Evolutionary conservation across 2,113 vertebrate genomes (phyloP).

Genomic region (Pseudopipra pipra): DNA sequence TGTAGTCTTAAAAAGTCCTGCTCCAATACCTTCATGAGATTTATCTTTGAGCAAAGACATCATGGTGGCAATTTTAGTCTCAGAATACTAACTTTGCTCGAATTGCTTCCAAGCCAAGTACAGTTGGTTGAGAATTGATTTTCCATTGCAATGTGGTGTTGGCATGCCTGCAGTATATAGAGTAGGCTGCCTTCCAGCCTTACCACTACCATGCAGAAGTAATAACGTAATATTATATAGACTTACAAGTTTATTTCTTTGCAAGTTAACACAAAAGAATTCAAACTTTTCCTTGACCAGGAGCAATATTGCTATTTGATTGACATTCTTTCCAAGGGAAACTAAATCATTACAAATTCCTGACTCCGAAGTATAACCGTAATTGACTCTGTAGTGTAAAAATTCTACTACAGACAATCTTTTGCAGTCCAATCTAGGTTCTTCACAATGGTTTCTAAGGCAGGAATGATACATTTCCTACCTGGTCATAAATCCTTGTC

Average conservation of each 20-base stretch:
- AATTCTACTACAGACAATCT: not conserved
- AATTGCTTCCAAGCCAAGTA: conserved; percentile 28
- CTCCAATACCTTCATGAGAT: not conserved
- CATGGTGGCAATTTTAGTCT: not conserved
- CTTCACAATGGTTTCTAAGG: not conserved
- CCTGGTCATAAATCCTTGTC: not conserved
- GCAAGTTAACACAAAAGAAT: not conserved
- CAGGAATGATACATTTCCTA: not conserved
- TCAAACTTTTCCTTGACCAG: not conserved
- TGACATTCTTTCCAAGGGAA: not conserved
- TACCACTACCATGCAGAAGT: not conserved
- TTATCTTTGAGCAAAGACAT: conserved; percentile 2
- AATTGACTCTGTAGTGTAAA: not conserved
- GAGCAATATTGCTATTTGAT: not conserved
- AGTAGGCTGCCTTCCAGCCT: conserved; percentile 49
- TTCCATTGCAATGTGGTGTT: conserved; percentile 38
- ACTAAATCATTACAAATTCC: not conserved
- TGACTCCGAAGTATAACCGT: not conserved
- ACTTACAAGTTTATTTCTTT: conserved; percentile 18
- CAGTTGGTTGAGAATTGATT: conserved; percentile 38
- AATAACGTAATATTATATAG: not conserved
- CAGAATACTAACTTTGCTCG: not conserved
- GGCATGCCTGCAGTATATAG: not conserved
- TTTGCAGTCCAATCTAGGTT: not conserved
- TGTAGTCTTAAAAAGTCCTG: not conserved